phyloP scores from a whole-genome alignment of 37 sponge, comb jelly and placozoan genomes.

The Aplysina aerophoba region DNA sequence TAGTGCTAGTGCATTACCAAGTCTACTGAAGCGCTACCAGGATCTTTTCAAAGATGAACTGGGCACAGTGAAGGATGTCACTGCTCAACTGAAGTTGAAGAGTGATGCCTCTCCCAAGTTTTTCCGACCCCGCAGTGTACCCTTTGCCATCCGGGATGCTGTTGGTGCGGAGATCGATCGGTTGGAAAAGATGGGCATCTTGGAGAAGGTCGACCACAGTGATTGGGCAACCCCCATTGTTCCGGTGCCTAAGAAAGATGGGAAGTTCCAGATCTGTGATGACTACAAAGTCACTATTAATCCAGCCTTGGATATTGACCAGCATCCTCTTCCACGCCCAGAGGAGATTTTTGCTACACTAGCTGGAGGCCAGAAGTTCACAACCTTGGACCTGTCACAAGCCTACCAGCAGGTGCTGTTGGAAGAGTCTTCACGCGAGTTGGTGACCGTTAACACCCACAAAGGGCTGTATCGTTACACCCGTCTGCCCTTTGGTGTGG shows the following conservation, averaged over 20 bases:
- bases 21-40: not conserved
- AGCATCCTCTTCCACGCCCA: slow-evolving; percentile 36
- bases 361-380: slow-evolving; percentile 40
- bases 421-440: slow-evolving; percentile 32
- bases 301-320: slow-evolving; percentile 1
- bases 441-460: slow-evolving; percentile 36
- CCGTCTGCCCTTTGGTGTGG: slow-evolving; percentile 2
- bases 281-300: slow-evolving; percentile 56
- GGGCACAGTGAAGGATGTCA: slow-evolving; percentile 20
- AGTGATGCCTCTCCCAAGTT: slow-evolving; percentile 1
- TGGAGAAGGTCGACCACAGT: slow-evolving; percentile 36
- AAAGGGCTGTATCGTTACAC: slow-evolving; percentile 29
- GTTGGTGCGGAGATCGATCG: slow-evolving; percentile 34
- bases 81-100: slow-evolving; percentile 21
- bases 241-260: slow-evolving; percentile 1
- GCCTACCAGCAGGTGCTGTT: slow-evolving; percentile 39
- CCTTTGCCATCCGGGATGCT: slow-evolving; percentile 19
- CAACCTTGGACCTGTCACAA: slow-evolving; percentile 23
- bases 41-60: slow-evolving; percentile 44
- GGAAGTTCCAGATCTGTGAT: slow-evolving; percentile 27
- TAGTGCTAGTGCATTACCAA: not conserved
- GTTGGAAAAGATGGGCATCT: slow-evolving; percentile 34
- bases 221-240: slow-evolving; percentile 52
- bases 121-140: slow-evolving; percentile 4
- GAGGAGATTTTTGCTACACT: slow-evolving; percentile 39